A percentile compares a stretch with the other conserved stretches of the same genome.
phyloP scores from a whole-genome alignment of 1,140 invertebrate genomes.

The Bombus consobrinus region DNA sequence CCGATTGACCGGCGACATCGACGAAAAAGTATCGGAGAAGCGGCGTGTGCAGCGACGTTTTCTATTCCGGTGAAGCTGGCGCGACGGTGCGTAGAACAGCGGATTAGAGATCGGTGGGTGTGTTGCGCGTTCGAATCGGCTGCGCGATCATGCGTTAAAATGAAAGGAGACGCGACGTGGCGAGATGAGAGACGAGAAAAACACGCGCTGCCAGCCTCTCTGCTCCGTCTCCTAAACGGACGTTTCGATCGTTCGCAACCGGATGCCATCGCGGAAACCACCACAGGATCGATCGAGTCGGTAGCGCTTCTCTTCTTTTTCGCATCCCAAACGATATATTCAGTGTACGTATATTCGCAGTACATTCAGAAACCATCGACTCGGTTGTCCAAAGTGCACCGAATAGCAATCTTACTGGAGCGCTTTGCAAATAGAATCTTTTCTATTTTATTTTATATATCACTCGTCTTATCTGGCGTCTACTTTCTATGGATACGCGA shows the following conservation, averaged over 20 bases:
- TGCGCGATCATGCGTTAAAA: conserved; percentile 82
- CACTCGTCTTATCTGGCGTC: neutral
- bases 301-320: neutral
- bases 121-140: conserved; percentile 73
- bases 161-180: conserved; percentile 78
- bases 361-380: neutral
- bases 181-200: conserved; percentile 62
- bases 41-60: conserved; percentile 28
- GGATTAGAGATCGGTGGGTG: conserved; percentile 79
- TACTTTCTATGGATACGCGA: neutral
- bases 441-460: neutral
- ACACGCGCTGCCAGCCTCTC: neutral
- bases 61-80: conserved; percentile 43
- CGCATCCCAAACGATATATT: neutral
- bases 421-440: neutral
- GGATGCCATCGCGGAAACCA: conserved; percentile 26
- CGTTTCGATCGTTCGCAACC: neutral
- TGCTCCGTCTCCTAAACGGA: conserved; percentile 46
- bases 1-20: neutral
- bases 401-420: neutral
- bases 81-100: conserved; percentile 50
- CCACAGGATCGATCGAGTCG: fast-evolving
- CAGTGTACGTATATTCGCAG: neutral
- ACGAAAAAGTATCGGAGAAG: neutral
- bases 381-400: neutral